Conservation (phyloP, 2,888 invertebrate species). For the Amphipyra tragopoginis region DNA sequence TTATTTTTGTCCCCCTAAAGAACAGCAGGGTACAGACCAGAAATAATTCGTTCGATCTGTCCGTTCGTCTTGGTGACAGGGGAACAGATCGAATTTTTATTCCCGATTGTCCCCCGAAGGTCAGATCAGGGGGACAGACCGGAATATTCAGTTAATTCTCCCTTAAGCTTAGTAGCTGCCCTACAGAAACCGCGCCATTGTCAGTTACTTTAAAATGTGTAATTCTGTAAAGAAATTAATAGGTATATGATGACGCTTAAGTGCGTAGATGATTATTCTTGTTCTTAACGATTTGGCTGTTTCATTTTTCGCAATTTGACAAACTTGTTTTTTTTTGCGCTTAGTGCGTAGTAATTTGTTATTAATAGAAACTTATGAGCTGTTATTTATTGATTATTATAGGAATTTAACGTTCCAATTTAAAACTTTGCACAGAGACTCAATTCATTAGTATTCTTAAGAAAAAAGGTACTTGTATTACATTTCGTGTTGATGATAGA, state of each 20-base stretch:
- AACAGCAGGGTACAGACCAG: no score
- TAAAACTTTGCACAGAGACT: conserved; percentile 7
- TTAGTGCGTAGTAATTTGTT: background rate
- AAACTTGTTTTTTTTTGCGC: conserved; percentile 12
- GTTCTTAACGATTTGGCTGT: conserved; percentile 5
- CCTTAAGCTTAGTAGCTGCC: background rate
- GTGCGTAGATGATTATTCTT: conserved; percentile 6
- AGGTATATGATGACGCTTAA: conserved; percentile 1
- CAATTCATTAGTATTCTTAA: conserved; percentile 19
- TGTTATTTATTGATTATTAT: conserved; percentile 20
- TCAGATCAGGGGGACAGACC: no score
- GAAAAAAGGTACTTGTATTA: conserved; percentile 1
- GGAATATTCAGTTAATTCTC: no score
- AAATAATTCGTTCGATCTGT: no score
- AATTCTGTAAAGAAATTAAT: conserved; percentile 16
- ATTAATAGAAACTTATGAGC: background rate
- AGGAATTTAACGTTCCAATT: background rate
- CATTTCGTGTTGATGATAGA: conserved; percentile 6
- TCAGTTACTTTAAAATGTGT: background rate
- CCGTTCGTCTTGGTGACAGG: no score
- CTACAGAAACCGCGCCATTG: background rate
- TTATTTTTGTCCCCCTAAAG: no score
- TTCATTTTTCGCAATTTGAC: background rate
- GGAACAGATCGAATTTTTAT: no score
- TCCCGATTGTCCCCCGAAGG: no score